phyloP scores from a whole-genome alignment of 1,140 invertebrate genomes.

The Eumaeus atala region DNA sequence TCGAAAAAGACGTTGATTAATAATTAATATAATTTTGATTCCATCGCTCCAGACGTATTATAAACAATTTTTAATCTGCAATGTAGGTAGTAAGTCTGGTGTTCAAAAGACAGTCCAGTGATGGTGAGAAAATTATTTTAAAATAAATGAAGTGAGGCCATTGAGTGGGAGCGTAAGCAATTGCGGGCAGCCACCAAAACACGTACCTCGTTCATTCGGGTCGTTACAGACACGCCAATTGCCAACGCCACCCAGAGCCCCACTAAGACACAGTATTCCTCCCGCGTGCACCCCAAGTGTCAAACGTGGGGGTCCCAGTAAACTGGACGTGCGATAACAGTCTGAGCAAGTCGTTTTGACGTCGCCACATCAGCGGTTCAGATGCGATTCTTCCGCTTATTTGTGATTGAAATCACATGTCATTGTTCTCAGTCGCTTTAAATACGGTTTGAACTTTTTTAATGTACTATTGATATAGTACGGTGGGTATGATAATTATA shows the following conservation, averaged over 20 bases:
- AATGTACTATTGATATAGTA: no score
- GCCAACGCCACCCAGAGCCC: slow-evolving; percentile 31
- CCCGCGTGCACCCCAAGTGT: slow-evolving; percentile 19
- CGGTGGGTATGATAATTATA: no score
- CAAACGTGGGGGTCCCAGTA: slow-evolving; percentile 33
- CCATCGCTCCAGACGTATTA: no score
- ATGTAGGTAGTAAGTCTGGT: no score
- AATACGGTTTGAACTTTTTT: slow-evolving; percentile 15
- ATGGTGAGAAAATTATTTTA: slow-evolving; percentile 22
- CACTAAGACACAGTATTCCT: slow-evolving; percentile 21
- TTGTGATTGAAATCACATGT: slow-evolving; percentile 41
- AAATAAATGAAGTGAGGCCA: slow-evolving; percentile 28
- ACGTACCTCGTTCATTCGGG: slow-evolving; percentile 60
- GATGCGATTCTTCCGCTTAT: slow-evolving; percentile 49
- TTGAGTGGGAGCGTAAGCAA: slow-evolving; percentile 46
- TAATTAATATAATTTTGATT: no score
- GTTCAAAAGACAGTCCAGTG: background rate
- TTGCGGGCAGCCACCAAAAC: slow-evolving; percentile 59
- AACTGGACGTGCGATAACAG: slow-evolving; percentile 46
- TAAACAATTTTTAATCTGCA: no score
- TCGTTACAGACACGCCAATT: slow-evolving; percentile 44
- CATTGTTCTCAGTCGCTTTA: slow-evolving; percentile 20
- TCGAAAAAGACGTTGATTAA: no score
- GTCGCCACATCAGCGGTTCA: slow-evolving; percentile 59
- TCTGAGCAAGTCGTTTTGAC: slow-evolving; percentile 53